Base-by-base conservation (phyloP, 2,888 invertebrate genomes). In the Lamproptera curius region DNA sequence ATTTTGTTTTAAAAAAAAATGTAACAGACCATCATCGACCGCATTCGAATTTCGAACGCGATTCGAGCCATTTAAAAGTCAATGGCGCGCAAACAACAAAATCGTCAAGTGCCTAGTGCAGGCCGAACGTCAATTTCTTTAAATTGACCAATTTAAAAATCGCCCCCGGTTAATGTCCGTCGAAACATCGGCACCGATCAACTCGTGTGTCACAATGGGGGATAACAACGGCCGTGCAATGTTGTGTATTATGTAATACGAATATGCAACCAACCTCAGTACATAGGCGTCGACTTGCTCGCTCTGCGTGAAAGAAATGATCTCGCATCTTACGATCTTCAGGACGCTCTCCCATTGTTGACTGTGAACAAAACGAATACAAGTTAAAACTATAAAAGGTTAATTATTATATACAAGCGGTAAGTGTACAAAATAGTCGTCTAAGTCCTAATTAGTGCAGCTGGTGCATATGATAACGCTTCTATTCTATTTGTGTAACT, bases 201-300 rank as follows among this genome's bases (percentile, higher is more conserved):
- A 39, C 23, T 34, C 13, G 9, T 20, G 6, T 3, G n/a, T 44
- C 48, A 26, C 20, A 46, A 16, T 33, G 10, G 20, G 16, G 3
- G 10, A 16, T 13, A 38, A 13, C 20, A 13, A 2, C 23, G 3
- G 23, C 1, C 39, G 39, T 10, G 13, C 16, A 23, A 15, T 26
- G 26, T 14, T n/a, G n/a, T n/a, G n/a, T 4, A 6, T 38, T 14
- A 40, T 34, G 15, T 15, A 28, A n/a, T n/a, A n/a, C 9, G 1
- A 2, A 16, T 15, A 10, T 41, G 14, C 40, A 78, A n/a, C 90
- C 91, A 84, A 97, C 97, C 97, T 97, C 50, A 98, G 90, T 16
- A 99, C 96, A 76, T 98, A 99, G 35, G 98, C 96, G 85, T 98
- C 97, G 67, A 98, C 93, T 76, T 93, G 91, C 59, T 95, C 95